Evolutionary conservation across 1,140 invertebrate species (phyloP), one percentile per base, ranked within the genome.

Genomic region (Cyrtorhinus lividipennis): DNA sequence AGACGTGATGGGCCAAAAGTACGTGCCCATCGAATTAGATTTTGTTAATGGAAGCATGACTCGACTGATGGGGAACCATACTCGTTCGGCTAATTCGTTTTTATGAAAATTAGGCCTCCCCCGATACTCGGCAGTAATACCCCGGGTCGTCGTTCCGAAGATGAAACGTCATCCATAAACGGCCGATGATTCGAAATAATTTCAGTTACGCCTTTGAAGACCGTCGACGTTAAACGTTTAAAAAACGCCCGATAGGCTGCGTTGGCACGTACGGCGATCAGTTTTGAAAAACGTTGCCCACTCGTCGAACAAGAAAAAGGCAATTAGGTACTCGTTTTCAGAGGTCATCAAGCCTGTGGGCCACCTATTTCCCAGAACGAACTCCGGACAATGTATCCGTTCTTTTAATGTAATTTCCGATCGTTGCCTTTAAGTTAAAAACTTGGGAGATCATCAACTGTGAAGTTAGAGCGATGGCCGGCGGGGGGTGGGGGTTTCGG

Each of bases 321-420:
- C 30, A 38, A 38, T 38, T 38, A 38, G 5, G 5, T 15, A 5
- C 15, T 38, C 30, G 30, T n/a, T n/a, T n/a, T 8, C 30, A 38
- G 30, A 38, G 30, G 30, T 38, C 30, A 38, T 38, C 30, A 38
- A 38, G 30, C 5, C 5, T 8, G 15, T 38, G 30, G 5, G 30
- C 30, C 15, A 5, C 30, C 30, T 15, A 5, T 38, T 15, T 5
- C 30, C 15, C 30, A 5, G 48, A 53, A 53, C 10, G 20, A 53
- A n/a, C n/a, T n/a, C 48, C 48, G 48, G 48, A 22, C 48, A 53
- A 53, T 53, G 48, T 53, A 53, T 53, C 48, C 12, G 48, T 53
- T n/a, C 10, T 53, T 53, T 53, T 53, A 53, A 53, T 53, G 48
- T 53, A 53, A 53, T 53, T 53, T 53, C 48, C 12, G 48, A 53